Percentiles rank a stretch among this genome's conserved stretches.
Evolutionary conservation across 1,140 invertebrate genomes (phyloP).

Genomic region (Lethrus apterus): DNA sequence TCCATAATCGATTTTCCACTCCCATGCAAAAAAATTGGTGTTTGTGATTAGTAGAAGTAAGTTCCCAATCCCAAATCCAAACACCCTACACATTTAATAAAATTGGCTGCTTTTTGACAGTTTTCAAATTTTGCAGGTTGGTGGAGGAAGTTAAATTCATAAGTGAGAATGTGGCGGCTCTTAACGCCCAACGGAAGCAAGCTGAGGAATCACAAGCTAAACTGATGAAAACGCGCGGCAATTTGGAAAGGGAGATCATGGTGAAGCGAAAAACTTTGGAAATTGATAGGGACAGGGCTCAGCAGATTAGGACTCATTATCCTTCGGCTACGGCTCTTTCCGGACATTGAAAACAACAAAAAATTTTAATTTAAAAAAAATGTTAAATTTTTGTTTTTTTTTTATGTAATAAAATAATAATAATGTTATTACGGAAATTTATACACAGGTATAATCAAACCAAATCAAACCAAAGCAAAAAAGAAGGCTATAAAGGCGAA

Average conservation of each 20-base stretch:
- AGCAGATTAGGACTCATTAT: conserved; percentile 55
- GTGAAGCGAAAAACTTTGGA: conserved; percentile 62
- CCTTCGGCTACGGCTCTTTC: conserved; percentile 57
- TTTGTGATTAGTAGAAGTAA: too few relatives aligned
- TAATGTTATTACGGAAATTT: too few relatives aligned
- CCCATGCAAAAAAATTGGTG: too few relatives aligned
- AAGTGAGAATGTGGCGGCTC: conserved; percentile 54
- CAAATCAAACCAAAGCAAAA: too few relatives aligned
- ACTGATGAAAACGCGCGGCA: conserved; percentile 52
- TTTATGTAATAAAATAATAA: too few relatives aligned
- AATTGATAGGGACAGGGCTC: conserved; percentile 60
- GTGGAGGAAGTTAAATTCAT: conserved; percentile 65
- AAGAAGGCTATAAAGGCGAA: too few relatives aligned
- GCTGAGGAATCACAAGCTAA: conserved; percentile 52
- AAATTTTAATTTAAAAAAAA: not conserved
- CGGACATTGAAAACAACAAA: conserved; percentile 41
- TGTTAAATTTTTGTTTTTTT: not conserved
- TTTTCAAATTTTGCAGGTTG: conserved; percentile 41
- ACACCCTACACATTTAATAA: too few relatives aligned
- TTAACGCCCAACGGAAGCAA: conserved; percentile 51
- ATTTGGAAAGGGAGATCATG: conserved; percentile 63
- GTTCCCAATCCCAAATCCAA: too few relatives aligned
- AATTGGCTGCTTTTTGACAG: not conserved
- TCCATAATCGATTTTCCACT: not conserved
- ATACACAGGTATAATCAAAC: too few relatives aligned